These are phyloP conservation scores for Drosophila tristis DNA, from an alignment of 1,140 invertebrate species.

Conservation along the genomic window DNA sequence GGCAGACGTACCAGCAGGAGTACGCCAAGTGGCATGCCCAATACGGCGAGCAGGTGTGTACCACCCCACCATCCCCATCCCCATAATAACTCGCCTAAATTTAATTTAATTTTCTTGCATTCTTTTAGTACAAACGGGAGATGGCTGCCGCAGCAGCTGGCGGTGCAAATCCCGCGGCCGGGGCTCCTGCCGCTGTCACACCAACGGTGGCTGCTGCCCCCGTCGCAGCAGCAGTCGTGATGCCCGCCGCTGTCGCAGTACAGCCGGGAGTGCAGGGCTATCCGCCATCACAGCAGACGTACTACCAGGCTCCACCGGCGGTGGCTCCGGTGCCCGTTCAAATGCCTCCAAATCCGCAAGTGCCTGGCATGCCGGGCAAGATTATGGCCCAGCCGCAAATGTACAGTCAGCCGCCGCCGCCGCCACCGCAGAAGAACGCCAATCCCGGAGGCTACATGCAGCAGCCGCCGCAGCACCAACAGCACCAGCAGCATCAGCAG, in stretches of 20 bases:
- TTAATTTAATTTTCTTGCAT: background rate
- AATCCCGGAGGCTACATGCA: conserved; percentile 6
- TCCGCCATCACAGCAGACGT: conserved; percentile 17
- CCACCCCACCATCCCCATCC: conserved; percentile 11
- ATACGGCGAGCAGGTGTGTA: conserved; percentile 90
- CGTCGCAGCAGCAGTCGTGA: conserved; percentile 3
- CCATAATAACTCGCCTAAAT: background rate
- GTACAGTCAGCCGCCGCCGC: conserved; percentile 84
- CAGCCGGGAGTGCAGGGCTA: conserved; percentile 43
- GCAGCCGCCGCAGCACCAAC: conserved; percentile 17
- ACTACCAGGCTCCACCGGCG: background rate
- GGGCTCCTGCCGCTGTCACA: conserved; percentile 10
- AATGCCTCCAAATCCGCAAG: conserved; percentile 25
- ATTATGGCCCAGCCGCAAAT: conserved; percentile 76
- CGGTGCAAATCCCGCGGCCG: background rate
- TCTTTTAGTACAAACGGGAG: conserved; percentile 78
- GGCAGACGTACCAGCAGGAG: conserved; percentile 93
- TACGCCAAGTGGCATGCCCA: conserved; percentile 93
- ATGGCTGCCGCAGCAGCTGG: conserved; percentile 70
- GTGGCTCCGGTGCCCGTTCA: conserved; percentile 31
- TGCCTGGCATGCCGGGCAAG: conserved; percentile 38
- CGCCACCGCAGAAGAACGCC: conserved; percentile 66
- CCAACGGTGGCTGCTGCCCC: conserved; percentile 20
- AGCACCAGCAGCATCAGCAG: conserved; percentile 24
- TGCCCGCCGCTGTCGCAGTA: background rate